A percentile compares a stretch with the other conserved stretches of the same genome.
Conservation (phyloP, 2,797 vertebrate species). For the Decapterus maruadsi region DNA sequence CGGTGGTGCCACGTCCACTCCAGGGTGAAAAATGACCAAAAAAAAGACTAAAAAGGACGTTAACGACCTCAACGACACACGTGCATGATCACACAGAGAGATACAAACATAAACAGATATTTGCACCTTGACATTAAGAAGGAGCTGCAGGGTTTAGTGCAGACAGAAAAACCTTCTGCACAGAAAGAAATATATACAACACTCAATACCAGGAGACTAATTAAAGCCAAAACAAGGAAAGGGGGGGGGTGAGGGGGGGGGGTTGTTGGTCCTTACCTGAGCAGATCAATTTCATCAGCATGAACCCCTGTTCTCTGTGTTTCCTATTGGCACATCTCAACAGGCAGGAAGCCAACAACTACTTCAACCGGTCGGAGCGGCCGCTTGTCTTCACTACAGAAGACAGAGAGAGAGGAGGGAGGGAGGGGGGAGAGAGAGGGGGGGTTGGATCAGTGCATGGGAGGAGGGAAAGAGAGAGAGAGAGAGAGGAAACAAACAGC, state of each 20-base stretch:
- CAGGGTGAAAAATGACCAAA: too few relatives aligned
- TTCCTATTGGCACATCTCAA: conserved; percentile 86
- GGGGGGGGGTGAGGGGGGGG: too few relatives aligned
- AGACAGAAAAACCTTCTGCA: too few relatives aligned
- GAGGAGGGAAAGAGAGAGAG: conserved; percentile 9
- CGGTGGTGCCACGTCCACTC: too few relatives aligned
- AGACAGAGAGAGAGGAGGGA: conserved; percentile 11
- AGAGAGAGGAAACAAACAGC: conserved; percentile 39
- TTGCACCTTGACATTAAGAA: too few relatives aligned
- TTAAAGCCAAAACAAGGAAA: conserved; percentile 11
- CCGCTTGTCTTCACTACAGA: conserved; percentile 28
- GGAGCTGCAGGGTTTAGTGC: too few relatives aligned
- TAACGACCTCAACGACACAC: too few relatives aligned
- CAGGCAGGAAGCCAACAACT: conserved; percentile 83
- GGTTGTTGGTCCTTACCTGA: conserved; percentile 86
- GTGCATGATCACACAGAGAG: too few relatives aligned
- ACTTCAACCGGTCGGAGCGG: conserved; percentile 57
- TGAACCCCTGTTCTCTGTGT: conserved; percentile 87
- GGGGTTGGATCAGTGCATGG: conserved; percentile 23
- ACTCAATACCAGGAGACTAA: conserved; percentile 3
- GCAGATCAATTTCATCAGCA: conserved; percentile 93
- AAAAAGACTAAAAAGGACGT: too few relatives aligned
- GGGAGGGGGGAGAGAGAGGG: neutral
- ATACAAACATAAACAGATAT: too few relatives aligned
- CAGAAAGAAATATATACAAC: neutral